Evolutionary conservation across 2,113 vertebrate species (phyloP).

Genomic region (Petrocephalus zakoni): DNA sequence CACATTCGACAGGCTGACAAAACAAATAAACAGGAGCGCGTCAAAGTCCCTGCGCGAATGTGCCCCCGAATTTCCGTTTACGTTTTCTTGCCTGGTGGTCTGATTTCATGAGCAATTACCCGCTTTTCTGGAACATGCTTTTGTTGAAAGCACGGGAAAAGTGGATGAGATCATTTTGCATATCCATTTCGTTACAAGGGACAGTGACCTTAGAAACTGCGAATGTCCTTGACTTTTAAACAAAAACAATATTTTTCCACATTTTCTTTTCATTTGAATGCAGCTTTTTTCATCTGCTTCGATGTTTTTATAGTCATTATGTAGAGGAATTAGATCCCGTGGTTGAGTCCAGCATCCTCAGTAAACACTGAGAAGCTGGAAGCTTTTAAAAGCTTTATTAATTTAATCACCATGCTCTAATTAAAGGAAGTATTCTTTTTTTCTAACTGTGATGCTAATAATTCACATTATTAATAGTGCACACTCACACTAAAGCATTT

Average conservation of each 20-base stretch:
- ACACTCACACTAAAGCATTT: not conserved
- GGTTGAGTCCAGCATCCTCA: not conserved
- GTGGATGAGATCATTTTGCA: conserved; percentile 38
- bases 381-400: not conserved
- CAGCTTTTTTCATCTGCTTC: not conserved
- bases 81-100: conserved; percentile 66
- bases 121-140: conserved; percentile 25
- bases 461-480: not conserved
- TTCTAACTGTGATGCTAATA: not conserved
- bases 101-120: conserved; percentile 57
- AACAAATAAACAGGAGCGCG: conserved; percentile 66
- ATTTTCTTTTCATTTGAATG: not conserved
- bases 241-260: not conserved
- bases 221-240: conserved; percentile 4
- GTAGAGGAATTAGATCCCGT: not conserved
- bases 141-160: conserved; percentile 24
- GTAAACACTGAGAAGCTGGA: not conserved
- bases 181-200: conserved; percentile 26
- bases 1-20: conserved; percentile 48
- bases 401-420: not conserved
- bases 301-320: not conserved
- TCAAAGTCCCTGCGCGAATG: conserved; percentile 42
- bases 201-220: conserved; percentile 2
- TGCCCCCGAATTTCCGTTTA: conserved; percentile 65
- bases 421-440: not conserved